A percentile compares a stretch with the other conserved stretches of the same genome.
Evolutionary conservation across 2,113 vertebrate species (phyloP).

Genomic region (Labrus mixtus): DNA sequence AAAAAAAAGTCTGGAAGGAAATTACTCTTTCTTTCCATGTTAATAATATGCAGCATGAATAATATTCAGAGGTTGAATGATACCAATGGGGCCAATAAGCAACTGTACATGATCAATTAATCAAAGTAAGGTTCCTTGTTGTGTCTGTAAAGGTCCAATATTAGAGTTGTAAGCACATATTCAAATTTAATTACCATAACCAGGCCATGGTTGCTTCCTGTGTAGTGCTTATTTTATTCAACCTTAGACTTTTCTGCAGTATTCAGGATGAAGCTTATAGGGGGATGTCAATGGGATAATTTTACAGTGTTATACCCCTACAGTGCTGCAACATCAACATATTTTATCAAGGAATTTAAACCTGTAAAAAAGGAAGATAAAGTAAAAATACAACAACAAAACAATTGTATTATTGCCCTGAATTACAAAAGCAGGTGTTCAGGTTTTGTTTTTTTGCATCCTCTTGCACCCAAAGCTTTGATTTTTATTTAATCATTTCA

Average conservation of each 20-base stretch:
- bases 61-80: neutral
- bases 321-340: neutral
- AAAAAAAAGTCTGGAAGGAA: conserved; percentile 26
- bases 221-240: neutral
- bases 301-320: neutral
- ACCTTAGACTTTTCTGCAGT: neutral
- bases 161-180: neutral
- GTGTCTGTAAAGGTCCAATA: neutral
- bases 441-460: neutral
- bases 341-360: too few relatives aligned
- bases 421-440: too few relatives aligned
- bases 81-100: neutral
- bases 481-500: neutral
- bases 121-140: neutral
- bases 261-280: conserved; percentile 2
- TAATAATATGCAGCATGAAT: neutral
- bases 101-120: neutral
- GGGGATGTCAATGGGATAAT: neutral
- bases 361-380: too few relatives aligned
- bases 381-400: too few relatives aligned
- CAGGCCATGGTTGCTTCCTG: neutral
- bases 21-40: conserved; percentile 11
- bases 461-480: neutral
- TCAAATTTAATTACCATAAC: conserved; percentile 30
- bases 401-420: too few relatives aligned